Conservation (phyloP, 2,797 vertebrate genomes). For the Merluccius polli region DNA sequence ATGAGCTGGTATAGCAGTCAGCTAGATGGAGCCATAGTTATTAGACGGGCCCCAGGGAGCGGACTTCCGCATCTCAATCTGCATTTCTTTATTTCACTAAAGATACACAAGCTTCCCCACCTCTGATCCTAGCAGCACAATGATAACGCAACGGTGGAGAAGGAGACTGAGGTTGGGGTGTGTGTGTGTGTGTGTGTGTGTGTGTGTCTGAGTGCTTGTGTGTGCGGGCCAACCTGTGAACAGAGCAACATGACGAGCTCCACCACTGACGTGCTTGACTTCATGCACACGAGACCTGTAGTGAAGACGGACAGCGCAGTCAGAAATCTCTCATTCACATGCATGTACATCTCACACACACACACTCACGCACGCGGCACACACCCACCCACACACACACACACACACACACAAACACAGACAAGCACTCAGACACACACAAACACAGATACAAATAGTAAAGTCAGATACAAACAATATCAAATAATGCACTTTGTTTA, state of each 20-base stretch:
- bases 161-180: too few species aligned
- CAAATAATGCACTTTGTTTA: slow-evolving; percentile 26
- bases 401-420: background rate
- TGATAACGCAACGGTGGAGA: background rate
- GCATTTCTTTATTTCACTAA: background rate
- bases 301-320: slow-evolving; percentile 46
- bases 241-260: slow-evolving; percentile 98
- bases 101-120: background rate
- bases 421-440: slow-evolving; percentile 13
- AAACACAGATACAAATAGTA: slow-evolving; percentile 16
- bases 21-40: background rate
- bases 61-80: background rate
- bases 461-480: slow-evolving; percentile 37
- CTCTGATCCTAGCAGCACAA: background rate
- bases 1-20: background rate
- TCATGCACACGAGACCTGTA: slow-evolving; percentile 95
- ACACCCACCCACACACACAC: slow-evolving; percentile 4
- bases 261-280: slow-evolving; percentile 96
- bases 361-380: too few species aligned
- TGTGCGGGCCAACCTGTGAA: slow-evolving; percentile 83
- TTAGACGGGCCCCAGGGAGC: too few species aligned
- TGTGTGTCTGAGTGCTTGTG: slow-evolving; percentile 9
- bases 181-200: slow-evolving; percentile 3
- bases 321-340: slow-evolving; percentile 38
- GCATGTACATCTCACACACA: background rate